Evolutionary conservation across 2,888 invertebrate genomes (phyloP).

Genomic region (Protodeltote pygarga): DNA sequence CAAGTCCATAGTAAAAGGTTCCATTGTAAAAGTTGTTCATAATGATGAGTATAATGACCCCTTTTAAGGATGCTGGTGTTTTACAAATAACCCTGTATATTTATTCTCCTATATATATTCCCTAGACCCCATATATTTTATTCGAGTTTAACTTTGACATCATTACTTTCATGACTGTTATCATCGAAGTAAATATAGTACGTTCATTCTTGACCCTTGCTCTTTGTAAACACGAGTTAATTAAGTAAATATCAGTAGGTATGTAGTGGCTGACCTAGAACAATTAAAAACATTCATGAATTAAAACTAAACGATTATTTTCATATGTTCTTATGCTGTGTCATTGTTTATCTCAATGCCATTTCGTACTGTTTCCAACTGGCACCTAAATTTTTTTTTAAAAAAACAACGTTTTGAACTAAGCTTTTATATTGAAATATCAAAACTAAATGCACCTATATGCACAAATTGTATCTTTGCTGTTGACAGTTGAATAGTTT

Average conservation of each 20-base stretch:
- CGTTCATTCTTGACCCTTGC: constrained; percentile 17
- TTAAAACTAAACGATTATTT: constrained; percentile 6
- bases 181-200: constrained; percentile 1
- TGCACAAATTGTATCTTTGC: too few species aligned
- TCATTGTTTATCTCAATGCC: constrained; percentile 2
- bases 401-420: too few species aligned
- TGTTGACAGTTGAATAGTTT: too few species aligned
- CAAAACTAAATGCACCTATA: too few species aligned
- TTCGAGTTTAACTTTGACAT: constrained; percentile 8
- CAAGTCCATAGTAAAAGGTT: too few species aligned
- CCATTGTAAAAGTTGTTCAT: too few species aligned
- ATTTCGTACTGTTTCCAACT: background rate
- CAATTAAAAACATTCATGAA: constrained; percentile 23
- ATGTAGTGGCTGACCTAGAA: constrained; percentile 25
- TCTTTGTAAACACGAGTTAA: constrained; percentile 9
- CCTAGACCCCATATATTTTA: constrained; percentile 25
- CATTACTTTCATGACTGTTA: constrained; percentile 15
- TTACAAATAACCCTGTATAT: too few species aligned
- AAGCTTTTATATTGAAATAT: too few species aligned
- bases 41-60: too few species aligned
- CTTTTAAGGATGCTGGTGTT: too few species aligned
- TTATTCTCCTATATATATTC: too few species aligned
- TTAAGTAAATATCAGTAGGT: constrained; percentile 18
- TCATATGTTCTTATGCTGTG: background rate
- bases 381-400: too few species aligned